A percentile compares a stretch with the other conserved stretches of the same genome.
These are phyloP conservation scores for Yponomeuta sedellus DNA, from an alignment of 2,888 invertebrate species.

Conservation along the genomic window DNA sequence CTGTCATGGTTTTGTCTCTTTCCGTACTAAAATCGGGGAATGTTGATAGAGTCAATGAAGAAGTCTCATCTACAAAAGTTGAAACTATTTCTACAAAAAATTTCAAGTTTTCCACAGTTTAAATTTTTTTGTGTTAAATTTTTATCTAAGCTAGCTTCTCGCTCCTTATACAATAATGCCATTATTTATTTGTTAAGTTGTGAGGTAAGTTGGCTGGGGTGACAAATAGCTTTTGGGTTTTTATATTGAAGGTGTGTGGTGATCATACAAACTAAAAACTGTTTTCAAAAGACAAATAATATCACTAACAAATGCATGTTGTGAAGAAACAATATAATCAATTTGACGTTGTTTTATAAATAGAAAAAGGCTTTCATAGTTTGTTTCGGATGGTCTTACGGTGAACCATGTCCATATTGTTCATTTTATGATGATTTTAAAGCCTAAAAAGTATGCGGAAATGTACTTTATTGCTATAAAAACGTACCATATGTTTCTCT, in stretches of 20 bases:
- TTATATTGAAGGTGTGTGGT: slow-evolving; percentile 54
- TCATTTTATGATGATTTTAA: slow-evolving; percentile 7
- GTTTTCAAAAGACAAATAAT: slow-evolving; percentile 18
- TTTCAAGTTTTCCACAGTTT: neutral
- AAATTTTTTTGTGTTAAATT: neutral
- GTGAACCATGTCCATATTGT: neutral
- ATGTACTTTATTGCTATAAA: neutral
- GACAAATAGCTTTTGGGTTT: slow-evolving; percentile 68
- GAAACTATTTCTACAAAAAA: neutral
- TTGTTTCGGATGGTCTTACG: neutral
- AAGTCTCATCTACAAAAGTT: too few relatives aligned
- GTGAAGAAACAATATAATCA: slow-evolving; percentile 36
- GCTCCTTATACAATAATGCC: neutral
- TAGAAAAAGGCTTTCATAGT: slow-evolving; percentile 11
- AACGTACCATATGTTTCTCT: neutral
- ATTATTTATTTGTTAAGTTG: neutral
- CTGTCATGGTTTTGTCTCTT: neutral
- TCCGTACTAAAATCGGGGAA: neutral
- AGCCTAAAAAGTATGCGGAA: neutral
- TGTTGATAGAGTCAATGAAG: too few relatives aligned
- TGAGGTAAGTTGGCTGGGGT: slow-evolving; percentile 57
- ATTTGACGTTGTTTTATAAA: slow-evolving; percentile 7
- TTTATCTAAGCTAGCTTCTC: neutral
- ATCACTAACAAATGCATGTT: slow-evolving; percentile 42
- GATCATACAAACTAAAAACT: slow-evolving; percentile 31